A percentile compares a stretch with the other conserved stretches of the same genome.
phyloP scores from a whole-genome alignment of 1,140 invertebrate genomes.

The Mizuhopecten yessoensis region DNA sequence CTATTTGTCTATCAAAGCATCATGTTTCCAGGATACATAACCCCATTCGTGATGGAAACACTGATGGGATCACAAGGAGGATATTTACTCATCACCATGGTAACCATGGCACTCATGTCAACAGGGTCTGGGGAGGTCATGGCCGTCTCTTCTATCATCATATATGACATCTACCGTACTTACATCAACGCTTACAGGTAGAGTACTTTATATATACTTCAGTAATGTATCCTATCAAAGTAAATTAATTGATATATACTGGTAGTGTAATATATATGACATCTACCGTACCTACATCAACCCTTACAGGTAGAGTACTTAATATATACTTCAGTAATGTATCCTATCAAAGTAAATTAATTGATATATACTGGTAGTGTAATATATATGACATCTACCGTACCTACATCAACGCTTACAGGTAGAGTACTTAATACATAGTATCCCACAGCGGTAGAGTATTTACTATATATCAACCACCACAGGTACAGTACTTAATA shows the following conservation, averaged over 20 bases:
- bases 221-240: too few relatives aligned
- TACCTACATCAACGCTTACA: slow-evolving; percentile 75
- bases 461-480: too few relatives aligned
- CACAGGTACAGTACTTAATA: too few relatives aligned
- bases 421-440: too few relatives aligned
- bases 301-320: slow-evolving; percentile 83
- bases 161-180: slow-evolving; percentile 82
- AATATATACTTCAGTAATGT: too few relatives aligned
- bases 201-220: too few relatives aligned
- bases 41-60: slow-evolving; percentile 72
- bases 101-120: slow-evolving; percentile 79
- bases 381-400: slow-evolving; percentile 83
- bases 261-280: too few relatives aligned
- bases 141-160: slow-evolving; percentile 82
- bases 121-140: slow-evolving; percentile 82
- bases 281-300: slow-evolving; percentile 79
- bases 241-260: too few relatives aligned
- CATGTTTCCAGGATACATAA: slow-evolving; percentile 70
- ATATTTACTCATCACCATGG: slow-evolving; percentile 73
- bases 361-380: too few relatives aligned
- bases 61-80: slow-evolving; percentile 70
- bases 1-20: too few relatives aligned
- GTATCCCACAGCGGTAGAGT: too few relatives aligned
- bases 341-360: too few relatives aligned
- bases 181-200: slow-evolving; percentile 77